These are phyloP conservation scores for Brachionus plicatilis DNA, from an alignment of 1,140 invertebrate species.

Conservation along the genomic window DNA sequence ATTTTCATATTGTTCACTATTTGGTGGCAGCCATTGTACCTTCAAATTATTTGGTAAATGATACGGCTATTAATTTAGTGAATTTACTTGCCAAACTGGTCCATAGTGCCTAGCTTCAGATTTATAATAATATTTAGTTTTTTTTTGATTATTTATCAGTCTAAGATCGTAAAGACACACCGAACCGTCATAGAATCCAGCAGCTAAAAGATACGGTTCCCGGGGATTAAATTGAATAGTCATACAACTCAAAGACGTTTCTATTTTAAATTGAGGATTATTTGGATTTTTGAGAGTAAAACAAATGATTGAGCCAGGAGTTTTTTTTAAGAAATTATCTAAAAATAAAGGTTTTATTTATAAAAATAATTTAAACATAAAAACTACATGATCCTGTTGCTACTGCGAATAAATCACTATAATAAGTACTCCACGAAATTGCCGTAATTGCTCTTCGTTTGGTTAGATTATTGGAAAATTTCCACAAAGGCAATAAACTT, in stretches of 20 bases:
- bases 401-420: slow-evolving; percentile 83
- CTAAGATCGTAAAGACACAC: slow-evolving; percentile 78
- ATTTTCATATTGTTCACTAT: slow-evolving; percentile 70
- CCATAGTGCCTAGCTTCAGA: slow-evolving; percentile 57
- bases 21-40: slow-evolving; percentile 57
- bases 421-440: slow-evolving; percentile 76
- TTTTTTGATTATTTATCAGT: slow-evolving; percentile 26
- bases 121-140: slow-evolving; percentile 49
- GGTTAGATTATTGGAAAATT: slow-evolving; percentile 64
- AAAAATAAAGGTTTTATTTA: slow-evolving; percentile 41
- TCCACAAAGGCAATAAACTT: slow-evolving; percentile 83
- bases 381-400: slow-evolving; percentile 74
- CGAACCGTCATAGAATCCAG: slow-evolving; percentile 79
- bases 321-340: slow-evolving; percentile 75
- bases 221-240: slow-evolving; percentile 75
- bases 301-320: slow-evolving; percentile 68
- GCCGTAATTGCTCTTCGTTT: slow-evolving; percentile 73
- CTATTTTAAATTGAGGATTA: slow-evolving; percentile 75
- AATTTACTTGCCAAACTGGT: slow-evolving; percentile 55
- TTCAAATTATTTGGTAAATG: not conserved
- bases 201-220: slow-evolving; percentile 71
- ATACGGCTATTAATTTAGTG: not conserved
- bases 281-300: slow-evolving; percentile 87
- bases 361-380: not conserved
- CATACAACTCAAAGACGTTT: slow-evolving; percentile 76